Percentiles rank a stretch among this genome's conserved stretches.
Evolutionary conservation across 2,888 invertebrate species (phyloP).

Genomic region (Acanthacorydalis orientalis): DNA sequence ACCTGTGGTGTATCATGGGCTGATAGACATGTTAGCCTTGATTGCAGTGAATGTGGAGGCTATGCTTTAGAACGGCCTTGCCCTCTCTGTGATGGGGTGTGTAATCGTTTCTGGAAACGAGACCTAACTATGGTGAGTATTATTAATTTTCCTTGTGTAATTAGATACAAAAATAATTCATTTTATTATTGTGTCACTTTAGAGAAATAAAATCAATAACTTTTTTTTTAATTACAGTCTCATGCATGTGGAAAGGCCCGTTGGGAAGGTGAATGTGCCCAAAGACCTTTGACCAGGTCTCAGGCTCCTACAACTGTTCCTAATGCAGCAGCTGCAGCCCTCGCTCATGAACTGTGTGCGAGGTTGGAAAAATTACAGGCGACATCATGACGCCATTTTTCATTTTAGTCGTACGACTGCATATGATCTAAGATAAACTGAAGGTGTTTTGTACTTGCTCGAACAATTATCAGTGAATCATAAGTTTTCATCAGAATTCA

Average conservation of each 20-base stretch:
- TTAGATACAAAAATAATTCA: not conserved
- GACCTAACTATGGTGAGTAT: conserved; percentile 56
- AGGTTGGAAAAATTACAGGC: conserved; percentile 34
- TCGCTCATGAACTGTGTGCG: conserved; percentile 33
- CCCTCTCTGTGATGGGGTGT: conserved; percentile 56
- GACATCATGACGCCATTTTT: conserved; percentile 30
- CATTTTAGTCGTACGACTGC: conserved; percentile 16
- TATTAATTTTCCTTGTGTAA: conserved; percentile 6
- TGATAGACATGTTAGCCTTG: conserved; percentile 57
- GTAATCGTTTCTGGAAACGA: conserved; percentile 54
- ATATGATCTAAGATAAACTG: not conserved
- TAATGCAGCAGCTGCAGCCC: conserved; percentile 13
- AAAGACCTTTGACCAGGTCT: conserved; percentile 9
- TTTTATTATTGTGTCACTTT: not conserved
- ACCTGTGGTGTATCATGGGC: conserved; percentile 69
- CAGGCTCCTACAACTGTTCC: not conserved
- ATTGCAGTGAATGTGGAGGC: conserved; percentile 66
- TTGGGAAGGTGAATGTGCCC: conserved; percentile 49
- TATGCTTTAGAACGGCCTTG: conserved; percentile 61
- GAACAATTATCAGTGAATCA: no score
- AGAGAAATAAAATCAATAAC: conserved; percentile 1
- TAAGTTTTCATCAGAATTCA: no score
- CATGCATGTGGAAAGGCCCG: conserved; percentile 53
- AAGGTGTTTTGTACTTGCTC: not conserved
- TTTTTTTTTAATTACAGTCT: conserved; percentile 33